Conservation (phyloP, 2,888 invertebrate species). For the Adelognathus sp. region DNA sequence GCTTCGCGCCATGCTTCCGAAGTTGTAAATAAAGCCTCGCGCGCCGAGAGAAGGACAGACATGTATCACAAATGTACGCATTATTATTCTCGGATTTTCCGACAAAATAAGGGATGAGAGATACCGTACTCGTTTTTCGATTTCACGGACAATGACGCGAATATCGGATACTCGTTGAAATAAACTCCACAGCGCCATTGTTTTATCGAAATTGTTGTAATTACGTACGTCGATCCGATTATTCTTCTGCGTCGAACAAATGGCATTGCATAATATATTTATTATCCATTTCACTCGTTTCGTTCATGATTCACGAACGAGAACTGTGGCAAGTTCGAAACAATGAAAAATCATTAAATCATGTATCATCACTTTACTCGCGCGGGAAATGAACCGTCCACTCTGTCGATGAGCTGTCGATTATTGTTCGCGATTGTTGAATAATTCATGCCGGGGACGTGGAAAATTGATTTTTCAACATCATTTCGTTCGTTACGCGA, state of each 20-base stretch:
- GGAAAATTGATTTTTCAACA: not conserved
- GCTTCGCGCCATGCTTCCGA: conserved; percentile 43
- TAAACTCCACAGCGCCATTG: conserved; percentile 39
- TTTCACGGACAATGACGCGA: conserved; percentile 27
- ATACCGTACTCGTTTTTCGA: conserved; percentile 30
- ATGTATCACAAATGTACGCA: not conserved
- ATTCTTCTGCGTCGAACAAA: conserved; percentile 28
- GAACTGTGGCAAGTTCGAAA: not conserved
- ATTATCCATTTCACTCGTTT: not conserved
- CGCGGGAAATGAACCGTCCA: conserved; percentile 24
- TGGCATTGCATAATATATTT: conserved; percentile 24
- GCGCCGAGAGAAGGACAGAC: conserved; percentile 13
- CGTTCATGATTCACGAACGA: not conserved
- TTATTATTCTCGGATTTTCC: not conserved
- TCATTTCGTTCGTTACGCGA: too few species aligned
- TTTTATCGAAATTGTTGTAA: conserved; percentile 46
- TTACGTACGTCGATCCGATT: conserved; percentile 19
- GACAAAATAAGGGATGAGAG: not conserved
- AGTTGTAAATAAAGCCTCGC: conserved; percentile 30
- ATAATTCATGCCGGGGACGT: not conserved
- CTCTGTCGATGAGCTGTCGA: not conserved
- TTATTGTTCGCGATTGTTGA: not conserved
- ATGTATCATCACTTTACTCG: conserved; percentile 26
- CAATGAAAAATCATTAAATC: conserved; percentile 25
- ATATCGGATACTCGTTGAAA: conserved; percentile 43